Conservation (phyloP, 1,140 invertebrate species). For the Brachionus manjavacas region DNA sequence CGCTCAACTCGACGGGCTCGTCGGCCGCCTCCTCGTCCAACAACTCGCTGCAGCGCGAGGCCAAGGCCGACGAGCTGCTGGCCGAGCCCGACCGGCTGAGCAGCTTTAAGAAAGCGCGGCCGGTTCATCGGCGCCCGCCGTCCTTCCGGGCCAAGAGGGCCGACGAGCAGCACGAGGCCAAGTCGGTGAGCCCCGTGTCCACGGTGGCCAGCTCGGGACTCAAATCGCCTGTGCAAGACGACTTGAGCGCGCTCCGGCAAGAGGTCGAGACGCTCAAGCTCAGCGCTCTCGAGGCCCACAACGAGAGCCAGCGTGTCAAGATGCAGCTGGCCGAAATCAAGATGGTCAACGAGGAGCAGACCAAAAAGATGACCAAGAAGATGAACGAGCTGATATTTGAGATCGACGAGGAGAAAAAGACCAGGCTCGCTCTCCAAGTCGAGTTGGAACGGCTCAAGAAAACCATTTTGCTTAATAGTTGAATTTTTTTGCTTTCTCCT, state of each 20-base stretch:
- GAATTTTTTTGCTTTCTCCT: too few species aligned
- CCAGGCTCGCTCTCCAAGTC: constrained; percentile 53
- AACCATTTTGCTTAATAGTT: constrained; percentile 21
- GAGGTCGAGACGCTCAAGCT: constrained; percentile 43
- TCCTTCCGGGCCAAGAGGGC: constrained; percentile 20
- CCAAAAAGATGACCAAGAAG: constrained; percentile 44
- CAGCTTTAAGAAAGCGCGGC: constrained; percentile 5
- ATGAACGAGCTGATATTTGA: constrained; percentile 52
- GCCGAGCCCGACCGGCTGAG: neutral
- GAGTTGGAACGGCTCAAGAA: constrained; percentile 56
- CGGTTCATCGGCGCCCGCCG: neutral
- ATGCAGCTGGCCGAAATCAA: constrained; percentile 49
- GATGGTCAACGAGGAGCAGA: constrained; percentile 44
- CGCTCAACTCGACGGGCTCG: neutral
- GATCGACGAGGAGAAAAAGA: constrained; percentile 57
- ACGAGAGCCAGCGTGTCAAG: constrained; percentile 49
- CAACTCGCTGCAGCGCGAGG: neutral
- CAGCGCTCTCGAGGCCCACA: constrained; percentile 48
- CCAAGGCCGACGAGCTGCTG: neutral
- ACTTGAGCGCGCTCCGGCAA: neutral
- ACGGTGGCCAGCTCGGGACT: neutral
- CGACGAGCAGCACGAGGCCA: neutral
- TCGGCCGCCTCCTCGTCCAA: constrained; percentile 31
- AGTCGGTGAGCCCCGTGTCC: neutral
- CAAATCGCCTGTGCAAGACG: neutral